A percentile compares a stretch with the other conserved stretches of the same genome.
Evolutionary conservation across 2,888 invertebrate genomes (phyloP).

Genomic region (Eristalis intricaria): DNA sequence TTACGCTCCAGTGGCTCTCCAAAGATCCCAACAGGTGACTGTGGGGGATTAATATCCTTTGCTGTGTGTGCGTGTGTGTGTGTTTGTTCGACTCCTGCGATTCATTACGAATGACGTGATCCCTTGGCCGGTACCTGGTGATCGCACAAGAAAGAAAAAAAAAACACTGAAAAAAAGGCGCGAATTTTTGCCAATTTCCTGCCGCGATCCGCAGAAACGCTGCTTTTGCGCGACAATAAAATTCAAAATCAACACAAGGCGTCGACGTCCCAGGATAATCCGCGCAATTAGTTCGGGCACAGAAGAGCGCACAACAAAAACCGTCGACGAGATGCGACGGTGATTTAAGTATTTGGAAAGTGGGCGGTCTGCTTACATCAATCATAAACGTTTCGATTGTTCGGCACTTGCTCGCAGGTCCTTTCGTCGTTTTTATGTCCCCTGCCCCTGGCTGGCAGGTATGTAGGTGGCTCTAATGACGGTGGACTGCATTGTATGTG

Average conservation of each 20-base stretch:
- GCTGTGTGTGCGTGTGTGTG: neutral
- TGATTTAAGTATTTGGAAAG: constrained; percentile 55
- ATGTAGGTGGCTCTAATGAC: neutral
- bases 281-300: constrained; percentile 36
- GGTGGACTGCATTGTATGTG: constrained; percentile 1
- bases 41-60: constrained; percentile 37
- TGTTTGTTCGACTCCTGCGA: neutral
- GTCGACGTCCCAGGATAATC: constrained; percentile 67
- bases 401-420: constrained; percentile 7
- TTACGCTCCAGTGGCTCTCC: constrained; percentile 57
- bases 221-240: constrained; percentile 39
- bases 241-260: constrained; percentile 69
- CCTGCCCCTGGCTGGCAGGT: constrained; percentile 16
- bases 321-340: neutral
- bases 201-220: constrained; percentile 7
- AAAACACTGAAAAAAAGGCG: neutral
- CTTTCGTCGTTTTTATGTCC: neutral
- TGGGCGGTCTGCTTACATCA: constrained; percentile 70
- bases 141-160: neutral
- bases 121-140: neutral
- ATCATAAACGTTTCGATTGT: constrained; percentile 60
- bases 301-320: neutral
- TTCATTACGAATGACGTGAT: too few species aligned
- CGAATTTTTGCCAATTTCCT: constrained; percentile 9
- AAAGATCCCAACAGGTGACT: constrained; percentile 63